These are phyloP conservation scores for Chelidonichthys spinosus DNA, from an alignment of 2,797 vertebrate species.

Conservation along the genomic window DNA sequence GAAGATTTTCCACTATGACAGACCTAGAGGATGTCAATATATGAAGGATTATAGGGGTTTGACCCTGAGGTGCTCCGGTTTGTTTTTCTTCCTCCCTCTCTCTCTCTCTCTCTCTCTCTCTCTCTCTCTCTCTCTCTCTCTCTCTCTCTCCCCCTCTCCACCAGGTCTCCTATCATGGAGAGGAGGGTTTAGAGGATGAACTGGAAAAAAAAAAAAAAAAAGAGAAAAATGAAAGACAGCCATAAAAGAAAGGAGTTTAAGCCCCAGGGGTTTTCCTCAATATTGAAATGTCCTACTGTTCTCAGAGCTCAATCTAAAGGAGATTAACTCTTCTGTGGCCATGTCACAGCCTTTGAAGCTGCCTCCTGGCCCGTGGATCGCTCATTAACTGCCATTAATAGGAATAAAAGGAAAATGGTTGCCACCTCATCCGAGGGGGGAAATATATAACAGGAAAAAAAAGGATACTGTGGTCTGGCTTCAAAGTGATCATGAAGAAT, in stretches of 20 bases:
- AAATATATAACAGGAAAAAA: slow-evolving; percentile 36
- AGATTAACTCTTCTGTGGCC: slow-evolving; percentile 77
- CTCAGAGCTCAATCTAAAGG: slow-evolving; percentile 74
- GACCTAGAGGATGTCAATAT: slow-evolving; percentile 63
- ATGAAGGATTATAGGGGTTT: slow-evolving; percentile 63
- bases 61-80: slow-evolving; percentile 63
- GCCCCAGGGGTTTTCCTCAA: slow-evolving; percentile 68
- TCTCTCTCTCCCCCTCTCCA: slow-evolving; percentile 47
- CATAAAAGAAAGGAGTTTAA: slow-evolving; percentile 50
- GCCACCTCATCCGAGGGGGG: slow-evolving; percentile 42
- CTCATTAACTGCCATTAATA: slow-evolving; percentile 77
- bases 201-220: slow-evolving; percentile 52
- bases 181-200: slow-evolving; percentile 46
- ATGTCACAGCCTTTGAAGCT: slow-evolving; percentile 67
- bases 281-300: slow-evolving; percentile 77
- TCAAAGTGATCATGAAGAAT: background rate
- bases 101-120: slow-evolving; percentile 17
- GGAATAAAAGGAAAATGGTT: slow-evolving; percentile 69
- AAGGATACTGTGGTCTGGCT: slow-evolving; percentile 15
- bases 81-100: slow-evolving; percentile 65
- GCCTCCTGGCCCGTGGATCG: slow-evolving; percentile 47
- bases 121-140: slow-evolving; percentile 13
- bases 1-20: slow-evolving; percentile 44
- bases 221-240: slow-evolving; percentile 64
- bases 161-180: slow-evolving; percentile 52